phyloP scores from a whole-genome alignment of 2,797 vertebrate genomes.

The Esox masquinongy region DNA sequence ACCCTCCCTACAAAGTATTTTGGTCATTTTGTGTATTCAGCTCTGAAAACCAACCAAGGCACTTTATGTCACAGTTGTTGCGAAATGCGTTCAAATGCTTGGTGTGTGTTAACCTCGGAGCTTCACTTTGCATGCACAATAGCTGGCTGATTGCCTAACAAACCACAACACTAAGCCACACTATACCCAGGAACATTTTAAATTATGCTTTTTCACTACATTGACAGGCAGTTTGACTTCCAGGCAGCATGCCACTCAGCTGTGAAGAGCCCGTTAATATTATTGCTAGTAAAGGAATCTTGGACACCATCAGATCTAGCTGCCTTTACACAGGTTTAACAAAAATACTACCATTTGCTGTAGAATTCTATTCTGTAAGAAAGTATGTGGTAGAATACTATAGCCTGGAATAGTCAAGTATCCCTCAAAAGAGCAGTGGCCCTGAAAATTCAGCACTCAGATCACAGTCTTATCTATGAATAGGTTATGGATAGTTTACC shows the following conservation, averaged over 20 bases:
- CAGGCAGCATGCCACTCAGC: conserved; percentile 21
- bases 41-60: neutral
- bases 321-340: neutral
- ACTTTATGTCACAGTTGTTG: neutral
- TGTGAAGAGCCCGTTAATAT: conserved; percentile 37
- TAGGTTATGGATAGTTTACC: too few species aligned
- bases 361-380: too few species aligned
- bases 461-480: too few species aligned
- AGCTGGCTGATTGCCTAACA: conserved; percentile 50
- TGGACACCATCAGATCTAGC: conserved; percentile 10
- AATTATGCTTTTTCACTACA: conserved; percentile 45
- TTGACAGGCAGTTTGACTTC: neutral
- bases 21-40: neutral
- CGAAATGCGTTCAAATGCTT: neutral
- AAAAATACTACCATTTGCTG: too few species aligned
- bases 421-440: too few species aligned
- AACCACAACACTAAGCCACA: conserved; percentile 31
- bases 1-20: neutral
- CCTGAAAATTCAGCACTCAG: too few species aligned
- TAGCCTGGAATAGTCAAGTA: too few species aligned
- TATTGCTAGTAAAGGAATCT: conserved; percentile 61
- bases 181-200: conserved; percentile 22
- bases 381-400: too few species aligned
- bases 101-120: conserved; percentile 30
- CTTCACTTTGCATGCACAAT: conserved; percentile 32